Conservation (phyloP, 2,113 vertebrate genomes). For the Sinocyclocheilus maitianheensis region DNA sequence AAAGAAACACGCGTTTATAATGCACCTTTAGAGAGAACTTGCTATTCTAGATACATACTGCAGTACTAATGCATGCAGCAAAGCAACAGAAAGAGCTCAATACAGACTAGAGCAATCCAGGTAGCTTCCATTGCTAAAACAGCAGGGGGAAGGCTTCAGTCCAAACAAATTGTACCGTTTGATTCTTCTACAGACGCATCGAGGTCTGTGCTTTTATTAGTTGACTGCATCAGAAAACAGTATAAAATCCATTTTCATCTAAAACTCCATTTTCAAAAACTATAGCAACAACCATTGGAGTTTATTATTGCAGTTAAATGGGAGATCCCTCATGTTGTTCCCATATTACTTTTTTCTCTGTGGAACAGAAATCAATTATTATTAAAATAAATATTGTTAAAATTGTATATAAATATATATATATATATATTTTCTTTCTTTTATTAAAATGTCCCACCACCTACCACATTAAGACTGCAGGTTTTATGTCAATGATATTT, state of each 20-base stretch:
- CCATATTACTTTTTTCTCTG: neutral
- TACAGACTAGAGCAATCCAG: conserved; percentile 54
- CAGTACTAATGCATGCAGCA: conserved; percentile 77
- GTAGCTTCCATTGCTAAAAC: conserved; percentile 27
- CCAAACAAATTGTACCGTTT: conserved; percentile 67
- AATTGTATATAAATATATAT: neutral
- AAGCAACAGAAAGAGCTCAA: conserved; percentile 74
- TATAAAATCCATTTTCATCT: neutral
- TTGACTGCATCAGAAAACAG: neutral
- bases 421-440: too few species aligned
- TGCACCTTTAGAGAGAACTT: conserved; percentile 17
- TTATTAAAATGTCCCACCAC: too few species aligned
- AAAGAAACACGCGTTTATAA: conserved; percentile 31
- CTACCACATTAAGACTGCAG: too few species aligned
- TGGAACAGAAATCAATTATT: neutral
- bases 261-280: neutral
- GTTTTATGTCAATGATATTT: too few species aligned
- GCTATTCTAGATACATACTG: conserved; percentile 28
- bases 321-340: neutral
- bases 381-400: too few species aligned
- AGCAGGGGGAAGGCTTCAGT: conserved; percentile 39
- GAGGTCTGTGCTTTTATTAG: neutral
- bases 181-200: neutral
- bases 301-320: neutral
- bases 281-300: too few species aligned